These are phyloP conservation scores for Rhagologus leucostigma DNA, from an alignment of 2,113 vertebrate species.

Conservation along the genomic window DNA sequence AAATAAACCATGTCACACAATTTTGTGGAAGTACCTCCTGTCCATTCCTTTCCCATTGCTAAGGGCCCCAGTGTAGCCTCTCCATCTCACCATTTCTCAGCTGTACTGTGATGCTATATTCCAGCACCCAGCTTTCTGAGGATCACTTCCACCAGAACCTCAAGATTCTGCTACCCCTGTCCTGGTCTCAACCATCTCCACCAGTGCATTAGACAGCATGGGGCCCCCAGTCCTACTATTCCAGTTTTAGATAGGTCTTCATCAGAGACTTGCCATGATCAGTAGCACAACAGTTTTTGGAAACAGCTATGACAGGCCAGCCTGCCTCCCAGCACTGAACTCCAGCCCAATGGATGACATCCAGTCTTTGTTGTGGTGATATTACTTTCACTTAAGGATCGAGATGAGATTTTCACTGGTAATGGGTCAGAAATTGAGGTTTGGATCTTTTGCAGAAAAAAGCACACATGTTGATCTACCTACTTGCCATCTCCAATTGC, in stretches of 20 bases:
- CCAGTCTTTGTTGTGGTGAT: background rate
- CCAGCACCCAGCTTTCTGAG: background rate
- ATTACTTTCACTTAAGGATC: background rate
- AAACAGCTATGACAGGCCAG: background rate
- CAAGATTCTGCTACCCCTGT: background rate
- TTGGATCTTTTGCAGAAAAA: background rate
- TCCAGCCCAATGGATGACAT: background rate
- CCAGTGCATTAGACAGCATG: background rate
- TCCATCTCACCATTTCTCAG: background rate
- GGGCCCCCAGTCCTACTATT: background rate
- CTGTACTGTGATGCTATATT: background rate
- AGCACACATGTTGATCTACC: background rate
- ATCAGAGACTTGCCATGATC: background rate
- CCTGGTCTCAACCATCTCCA: background rate
- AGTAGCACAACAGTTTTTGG: background rate
- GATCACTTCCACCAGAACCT: background rate
- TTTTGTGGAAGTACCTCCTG: background rate
- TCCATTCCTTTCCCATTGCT: background rate
- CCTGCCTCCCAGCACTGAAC: background rate
- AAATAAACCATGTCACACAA: background rate
- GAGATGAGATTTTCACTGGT: background rate
- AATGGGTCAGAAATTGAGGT: background rate
- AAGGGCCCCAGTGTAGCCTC: accelerated
- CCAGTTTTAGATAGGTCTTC: background rate
- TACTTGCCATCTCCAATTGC: background rate